A percentile compares a stretch with the other conserved stretches of the same genome.
Evolutionary conservation across 2,797 vertebrate genomes (phyloP).

Genomic region (Babyrousa celebensis): DNA sequence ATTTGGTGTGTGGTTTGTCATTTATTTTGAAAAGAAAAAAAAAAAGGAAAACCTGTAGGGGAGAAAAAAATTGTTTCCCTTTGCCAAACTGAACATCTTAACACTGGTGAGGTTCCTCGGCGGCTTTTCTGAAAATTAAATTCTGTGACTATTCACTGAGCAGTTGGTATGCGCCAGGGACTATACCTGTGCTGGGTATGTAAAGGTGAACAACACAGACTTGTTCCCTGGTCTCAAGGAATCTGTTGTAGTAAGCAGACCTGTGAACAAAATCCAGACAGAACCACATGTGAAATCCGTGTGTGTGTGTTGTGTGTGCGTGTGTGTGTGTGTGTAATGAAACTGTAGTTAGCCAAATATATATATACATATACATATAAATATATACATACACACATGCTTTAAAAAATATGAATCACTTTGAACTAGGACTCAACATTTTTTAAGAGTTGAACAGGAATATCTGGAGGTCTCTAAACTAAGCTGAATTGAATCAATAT

Average conservation of each 20-base stretch:
- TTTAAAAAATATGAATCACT: conserved; percentile 16
- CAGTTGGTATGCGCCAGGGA: neutral
- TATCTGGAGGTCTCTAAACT: neutral
- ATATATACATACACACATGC: no score
- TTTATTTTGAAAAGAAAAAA: conserved; percentile 46
- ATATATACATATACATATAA: neutral
- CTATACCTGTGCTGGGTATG: neutral
- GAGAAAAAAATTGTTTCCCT: neutral
- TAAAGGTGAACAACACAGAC: neutral
- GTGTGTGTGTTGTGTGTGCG: neutral
- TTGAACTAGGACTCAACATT: neutral
- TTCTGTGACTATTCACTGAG: neutral
- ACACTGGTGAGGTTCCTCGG: neutral
- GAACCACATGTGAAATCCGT: neutral
- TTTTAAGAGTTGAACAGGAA: neutral
- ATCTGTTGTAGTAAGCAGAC: neutral
- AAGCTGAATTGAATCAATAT: neutral
- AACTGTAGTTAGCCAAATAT: conserved; percentile 17
- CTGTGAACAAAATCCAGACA: neutral
- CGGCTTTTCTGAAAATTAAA: neutral
- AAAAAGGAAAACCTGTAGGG: conserved; percentile 17
- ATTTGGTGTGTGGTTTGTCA: conserved; percentile 17
- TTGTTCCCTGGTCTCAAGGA: neutral
- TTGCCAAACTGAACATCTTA: conserved; percentile 38
- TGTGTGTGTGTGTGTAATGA: neutral